A percentile compares a stretch with the other conserved stretches of the same genome.
Conservation (phyloP, 2,797 vertebrate species). For the Siniperca scherzeri region DNA sequence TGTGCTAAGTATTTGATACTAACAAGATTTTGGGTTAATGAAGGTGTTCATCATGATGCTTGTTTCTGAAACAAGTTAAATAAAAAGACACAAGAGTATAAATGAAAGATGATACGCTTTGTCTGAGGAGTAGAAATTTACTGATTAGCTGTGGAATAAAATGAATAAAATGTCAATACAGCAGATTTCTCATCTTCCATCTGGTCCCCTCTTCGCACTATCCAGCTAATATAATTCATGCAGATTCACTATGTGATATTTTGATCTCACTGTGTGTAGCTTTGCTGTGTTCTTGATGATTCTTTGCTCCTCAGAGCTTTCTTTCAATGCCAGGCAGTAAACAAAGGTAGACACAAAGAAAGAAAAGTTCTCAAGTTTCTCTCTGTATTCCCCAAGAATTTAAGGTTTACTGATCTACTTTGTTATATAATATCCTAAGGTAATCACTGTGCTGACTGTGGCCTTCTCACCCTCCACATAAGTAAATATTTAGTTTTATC, state of each 20-base stretch:
- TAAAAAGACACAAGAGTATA: not conserved
- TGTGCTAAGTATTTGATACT: not conserved
- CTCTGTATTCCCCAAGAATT: not conserved
- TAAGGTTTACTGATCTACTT: not conserved
- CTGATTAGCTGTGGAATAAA: constrained; percentile 21
- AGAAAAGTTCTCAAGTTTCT: not conserved
- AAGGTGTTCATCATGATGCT: not conserved
- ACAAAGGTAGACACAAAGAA: not conserved
- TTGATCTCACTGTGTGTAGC: not conserved
- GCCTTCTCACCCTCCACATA: not conserved
- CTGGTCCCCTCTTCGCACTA: not conserved
- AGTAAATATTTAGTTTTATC: not conserved
- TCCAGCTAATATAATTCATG: not conserved
- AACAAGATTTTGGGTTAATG: not conserved
- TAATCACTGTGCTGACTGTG: not conserved
- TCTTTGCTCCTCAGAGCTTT: not conserved
- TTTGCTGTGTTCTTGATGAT: not conserved
- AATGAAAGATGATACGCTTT: not conserved
- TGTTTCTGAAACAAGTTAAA: constrained; percentile 8
- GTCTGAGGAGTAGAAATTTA: not conserved
- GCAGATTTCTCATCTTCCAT: not conserved
- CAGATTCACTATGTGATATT: not conserved
- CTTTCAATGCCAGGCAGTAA: not conserved
- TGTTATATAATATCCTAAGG: not conserved
- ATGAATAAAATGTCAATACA: not conserved